phyloP scores from a whole-genome alignment of 2,888 invertebrate genomes.

The Drosophila phalerata region DNA sequence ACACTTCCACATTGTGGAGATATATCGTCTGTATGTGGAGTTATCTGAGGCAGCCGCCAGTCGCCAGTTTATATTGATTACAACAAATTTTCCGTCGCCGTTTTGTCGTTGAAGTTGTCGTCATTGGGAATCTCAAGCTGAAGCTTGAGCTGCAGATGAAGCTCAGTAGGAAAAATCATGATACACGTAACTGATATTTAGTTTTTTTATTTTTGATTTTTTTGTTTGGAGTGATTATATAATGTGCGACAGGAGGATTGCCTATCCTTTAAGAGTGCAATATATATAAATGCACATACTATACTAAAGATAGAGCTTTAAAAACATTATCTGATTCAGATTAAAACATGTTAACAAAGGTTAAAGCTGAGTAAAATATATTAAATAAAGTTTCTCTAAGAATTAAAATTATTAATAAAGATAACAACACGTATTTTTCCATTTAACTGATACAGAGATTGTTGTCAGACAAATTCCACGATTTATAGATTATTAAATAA shows the following conservation, averaged over 20 bases:
- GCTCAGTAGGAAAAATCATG: constrained; percentile 45
- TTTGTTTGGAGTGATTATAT: constrained; percentile 24
- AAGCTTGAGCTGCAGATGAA: constrained; percentile 22
- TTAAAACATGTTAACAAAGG: too few species aligned
- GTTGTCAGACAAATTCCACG: background rate
- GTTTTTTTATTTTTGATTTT: constrained; percentile 20
- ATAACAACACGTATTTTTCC: too few species aligned
- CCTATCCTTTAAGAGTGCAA: constrained; percentile 5
- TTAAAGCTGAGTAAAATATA: background rate
- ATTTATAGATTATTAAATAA: too few species aligned
- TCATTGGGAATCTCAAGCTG: constrained; percentile 27
- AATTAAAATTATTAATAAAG: too few species aligned
- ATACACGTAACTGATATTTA: constrained; percentile 51
- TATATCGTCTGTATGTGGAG: constrained; percentile 60
- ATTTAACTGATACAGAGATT: background rate
- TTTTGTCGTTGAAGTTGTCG: constrained; percentile 66
- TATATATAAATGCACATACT: background rate
- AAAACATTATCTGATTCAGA: too few species aligned
- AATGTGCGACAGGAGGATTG: constrained; percentile 8
- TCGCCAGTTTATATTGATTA: constrained; percentile 80
- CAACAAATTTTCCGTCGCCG: constrained; percentile 79
- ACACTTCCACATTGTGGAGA: constrained; percentile 31
- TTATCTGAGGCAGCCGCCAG: constrained; percentile 74
- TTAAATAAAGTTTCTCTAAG: too few species aligned
- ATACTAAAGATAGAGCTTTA: too few species aligned